A percentile compares a stretch with the other conserved stretches of the same genome.
These are phyloP conservation scores for Drosophila suboccidentalis DNA, from an alignment of 2,888 invertebrate species.

Conservation along the genomic window DNA sequence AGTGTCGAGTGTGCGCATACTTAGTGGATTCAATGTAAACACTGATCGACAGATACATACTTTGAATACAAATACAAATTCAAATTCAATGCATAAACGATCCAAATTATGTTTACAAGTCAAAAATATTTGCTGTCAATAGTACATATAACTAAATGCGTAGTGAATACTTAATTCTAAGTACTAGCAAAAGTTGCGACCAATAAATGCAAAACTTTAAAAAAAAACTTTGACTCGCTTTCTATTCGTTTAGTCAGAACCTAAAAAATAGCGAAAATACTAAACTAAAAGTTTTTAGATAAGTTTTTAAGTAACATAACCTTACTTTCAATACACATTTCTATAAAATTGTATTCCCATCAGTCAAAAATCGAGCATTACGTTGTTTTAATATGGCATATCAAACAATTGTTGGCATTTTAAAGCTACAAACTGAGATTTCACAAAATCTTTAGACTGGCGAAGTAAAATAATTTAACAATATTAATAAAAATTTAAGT, in stretches of 20 bases:
- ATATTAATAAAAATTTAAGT: too few species aligned
- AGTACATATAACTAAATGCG: constrained; percentile 4
- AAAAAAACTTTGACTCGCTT: neutral
- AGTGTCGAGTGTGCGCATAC: constrained; percentile 36
- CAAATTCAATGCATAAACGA: constrained; percentile 10
- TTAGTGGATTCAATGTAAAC: constrained; percentile 53
- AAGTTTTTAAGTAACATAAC: neutral
- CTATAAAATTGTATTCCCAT: too few species aligned
- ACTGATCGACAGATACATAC: constrained; percentile 35
- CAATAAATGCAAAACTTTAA: too few species aligned
- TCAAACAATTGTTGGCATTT: neutral
- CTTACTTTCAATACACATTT: neutral
- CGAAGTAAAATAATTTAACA: too few species aligned
- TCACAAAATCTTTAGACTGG: too few species aligned
- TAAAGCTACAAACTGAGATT: neutral
- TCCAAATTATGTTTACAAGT: constrained; percentile 21
- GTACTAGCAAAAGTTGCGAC: neutral
- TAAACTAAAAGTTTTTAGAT: too few species aligned
- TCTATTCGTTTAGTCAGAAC: neutral
- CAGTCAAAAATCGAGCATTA: neutral
- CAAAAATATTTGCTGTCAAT: neutral
- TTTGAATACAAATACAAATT: constrained; percentile 29
- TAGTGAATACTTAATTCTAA: neutral
- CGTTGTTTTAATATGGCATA: neutral
- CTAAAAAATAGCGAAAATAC: neutral